phyloP scores from a whole-genome alignment of 2,113 vertebrate species.

The Morphnarchus princeps region DNA sequence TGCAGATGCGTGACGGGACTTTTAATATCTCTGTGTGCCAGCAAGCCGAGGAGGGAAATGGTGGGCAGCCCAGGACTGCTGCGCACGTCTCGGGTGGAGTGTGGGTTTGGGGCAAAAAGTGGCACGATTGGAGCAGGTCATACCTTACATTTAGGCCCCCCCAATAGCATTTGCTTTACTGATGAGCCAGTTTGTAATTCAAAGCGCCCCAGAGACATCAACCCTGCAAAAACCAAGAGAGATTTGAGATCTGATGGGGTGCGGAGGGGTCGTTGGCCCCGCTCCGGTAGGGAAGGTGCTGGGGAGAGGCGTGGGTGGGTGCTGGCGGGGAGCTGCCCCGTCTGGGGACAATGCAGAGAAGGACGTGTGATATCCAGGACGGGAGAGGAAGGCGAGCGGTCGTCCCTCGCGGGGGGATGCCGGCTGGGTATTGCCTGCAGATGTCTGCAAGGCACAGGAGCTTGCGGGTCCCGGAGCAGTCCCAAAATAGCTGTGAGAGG shows the following conservation, averaged over 20 bases:
- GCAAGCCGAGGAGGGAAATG: not conserved
- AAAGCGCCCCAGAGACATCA: not conserved
- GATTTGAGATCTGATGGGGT: not conserved
- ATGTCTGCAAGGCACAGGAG: not conserved
- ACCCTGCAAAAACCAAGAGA: rapidly evolving
- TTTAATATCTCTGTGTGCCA: not conserved
- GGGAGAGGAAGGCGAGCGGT: not conserved
- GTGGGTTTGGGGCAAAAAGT: not conserved
- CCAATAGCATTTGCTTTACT: not conserved
- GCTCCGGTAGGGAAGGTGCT: not conserved
- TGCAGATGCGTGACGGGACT: not conserved
- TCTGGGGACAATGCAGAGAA: not conserved
- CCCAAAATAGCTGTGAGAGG: not conserved
- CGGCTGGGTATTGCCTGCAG: not conserved
- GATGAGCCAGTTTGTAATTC: not conserved
- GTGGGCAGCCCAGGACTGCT: not conserved
- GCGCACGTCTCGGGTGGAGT: rapidly evolving
- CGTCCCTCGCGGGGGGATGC: not conserved
- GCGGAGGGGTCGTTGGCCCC: rapidly evolving
- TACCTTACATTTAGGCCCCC: not conserved
- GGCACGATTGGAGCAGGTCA: rapidly evolving
- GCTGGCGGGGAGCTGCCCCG: rapidly evolving
- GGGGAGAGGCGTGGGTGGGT: not conserved
- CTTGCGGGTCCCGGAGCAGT: not conserved
- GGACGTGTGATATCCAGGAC: rapidly evolving